Evolutionary conservation across 2,797 vertebrate genomes (phyloP).

Genomic region (Crocidura indochinensis): DNA sequence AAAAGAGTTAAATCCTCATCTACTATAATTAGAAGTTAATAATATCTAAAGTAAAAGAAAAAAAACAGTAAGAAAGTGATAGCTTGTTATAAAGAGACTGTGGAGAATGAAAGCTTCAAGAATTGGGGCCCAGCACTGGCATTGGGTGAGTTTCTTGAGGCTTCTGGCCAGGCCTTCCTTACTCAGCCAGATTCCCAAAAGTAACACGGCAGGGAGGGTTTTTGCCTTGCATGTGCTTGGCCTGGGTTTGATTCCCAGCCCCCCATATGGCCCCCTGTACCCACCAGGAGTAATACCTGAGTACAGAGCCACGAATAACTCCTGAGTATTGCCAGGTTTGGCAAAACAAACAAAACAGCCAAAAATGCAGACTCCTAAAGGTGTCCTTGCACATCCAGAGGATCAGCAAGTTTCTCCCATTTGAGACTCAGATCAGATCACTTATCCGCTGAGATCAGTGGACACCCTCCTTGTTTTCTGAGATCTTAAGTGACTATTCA

Average conservation of each 20-base stretch:
- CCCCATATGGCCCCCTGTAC: too few species aligned
- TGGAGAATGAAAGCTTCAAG: neutral
- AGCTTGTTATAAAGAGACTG: neutral
- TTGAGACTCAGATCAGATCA: neutral
- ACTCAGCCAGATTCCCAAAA: conserved; percentile 50
- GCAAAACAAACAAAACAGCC: too few species aligned
- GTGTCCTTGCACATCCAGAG: neutral
- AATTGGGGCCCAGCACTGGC: neutral
- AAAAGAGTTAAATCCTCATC: conserved; percentile 7
- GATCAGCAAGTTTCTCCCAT: conserved; percentile 19
- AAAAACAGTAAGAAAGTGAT: neutral
- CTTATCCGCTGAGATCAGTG: neutral
- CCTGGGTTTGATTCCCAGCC: too few species aligned
- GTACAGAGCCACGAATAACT: too few species aligned
- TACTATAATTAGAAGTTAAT: conserved; percentile 24
- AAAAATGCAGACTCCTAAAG: too few species aligned
- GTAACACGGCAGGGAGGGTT: too few species aligned
- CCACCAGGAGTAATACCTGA: too few species aligned
- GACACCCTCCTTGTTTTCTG: conserved; percentile 1
- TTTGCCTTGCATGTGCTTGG: too few species aligned
- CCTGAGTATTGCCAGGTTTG: too few species aligned
- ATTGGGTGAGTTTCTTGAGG: neutral
- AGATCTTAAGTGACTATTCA: neutral
- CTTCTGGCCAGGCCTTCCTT: conserved; percentile 43
- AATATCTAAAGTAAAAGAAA: neutral